These are phyloP conservation scores for Noctua janthe DNA, from an alignment of 2,888 invertebrate genomes.

Conservation along the genomic window DNA sequence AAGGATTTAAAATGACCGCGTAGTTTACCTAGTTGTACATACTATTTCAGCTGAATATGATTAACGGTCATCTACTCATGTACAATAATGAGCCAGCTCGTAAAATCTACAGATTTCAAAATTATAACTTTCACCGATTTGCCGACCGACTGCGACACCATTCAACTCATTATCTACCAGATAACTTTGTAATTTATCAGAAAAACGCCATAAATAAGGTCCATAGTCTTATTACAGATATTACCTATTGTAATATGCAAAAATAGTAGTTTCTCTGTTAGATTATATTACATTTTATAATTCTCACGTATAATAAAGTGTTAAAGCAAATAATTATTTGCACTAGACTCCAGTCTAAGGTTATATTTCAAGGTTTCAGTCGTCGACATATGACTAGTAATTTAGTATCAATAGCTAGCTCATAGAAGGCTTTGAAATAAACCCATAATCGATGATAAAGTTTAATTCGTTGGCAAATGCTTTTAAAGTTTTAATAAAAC, in stretches of 20 bases:
- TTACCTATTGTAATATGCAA: constrained; percentile 9
- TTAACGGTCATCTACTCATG: not conserved
- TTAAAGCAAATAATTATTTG: not conserved
- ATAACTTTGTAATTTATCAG: not conserved
- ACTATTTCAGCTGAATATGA: not conserved
- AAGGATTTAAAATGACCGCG: not conserved
- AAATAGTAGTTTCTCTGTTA: not conserved
- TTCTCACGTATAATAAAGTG: not conserved
- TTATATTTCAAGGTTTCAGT: not conserved
- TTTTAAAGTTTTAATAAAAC: not conserved
- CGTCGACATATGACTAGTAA: not conserved
- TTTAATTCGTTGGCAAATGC: not conserved
- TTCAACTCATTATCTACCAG: not conserved
- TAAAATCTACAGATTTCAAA: not conserved
- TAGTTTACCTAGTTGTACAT: not conserved
- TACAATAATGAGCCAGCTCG: not conserved
- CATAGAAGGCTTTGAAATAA: not conserved
- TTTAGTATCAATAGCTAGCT: not conserved
- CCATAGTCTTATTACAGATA: not conserved
- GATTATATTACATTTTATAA: constrained; percentile 4
- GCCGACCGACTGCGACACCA: not conserved
- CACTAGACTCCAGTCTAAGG: too few relatives aligned
- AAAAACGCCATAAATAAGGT: constrained; percentile 1
- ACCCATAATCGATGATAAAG: not conserved
- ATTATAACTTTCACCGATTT: not conserved